Evolutionary conservation across 2,113 vertebrate genomes (phyloP).

Genomic region (Enhydra lutris): DNA sequence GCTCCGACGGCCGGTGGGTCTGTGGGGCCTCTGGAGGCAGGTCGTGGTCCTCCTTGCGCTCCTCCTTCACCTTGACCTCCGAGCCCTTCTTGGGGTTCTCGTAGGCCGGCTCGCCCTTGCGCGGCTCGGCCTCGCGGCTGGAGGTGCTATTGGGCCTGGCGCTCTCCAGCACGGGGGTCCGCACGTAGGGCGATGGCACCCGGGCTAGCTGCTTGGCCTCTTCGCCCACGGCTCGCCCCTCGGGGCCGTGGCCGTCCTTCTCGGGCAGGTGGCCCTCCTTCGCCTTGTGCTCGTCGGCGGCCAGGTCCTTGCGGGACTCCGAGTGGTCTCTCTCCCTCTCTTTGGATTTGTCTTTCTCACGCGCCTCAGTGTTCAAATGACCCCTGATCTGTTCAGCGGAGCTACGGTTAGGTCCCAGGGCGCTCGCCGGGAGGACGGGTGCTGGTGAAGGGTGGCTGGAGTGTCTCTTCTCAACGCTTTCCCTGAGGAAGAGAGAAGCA

Average conservation of each 20-base stretch:
- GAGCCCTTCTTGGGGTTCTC: constrained; percentile 92
- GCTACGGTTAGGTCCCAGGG: constrained; percentile 89
- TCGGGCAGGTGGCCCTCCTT: constrained; percentile 92
- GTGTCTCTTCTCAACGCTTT: constrained; percentile 94
- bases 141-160: constrained; percentile 88
- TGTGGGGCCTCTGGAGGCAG: constrained; percentile 84
- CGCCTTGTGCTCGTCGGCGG: constrained; percentile 92
- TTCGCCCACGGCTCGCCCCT: constrained; percentile 83
- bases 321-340: constrained; percentile 88
- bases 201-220: constrained; percentile 91
- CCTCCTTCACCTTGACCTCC: constrained; percentile 97
- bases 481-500: constrained; percentile 82
- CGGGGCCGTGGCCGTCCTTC: constrained; percentile 89
- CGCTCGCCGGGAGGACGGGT: constrained; percentile 87
- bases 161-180: constrained; percentile 81
- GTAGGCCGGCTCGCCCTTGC: constrained; percentile 88
- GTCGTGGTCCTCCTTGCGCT: constrained; percentile 95
- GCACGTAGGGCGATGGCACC: constrained; percentile 90
- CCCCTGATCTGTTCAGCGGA: constrained; percentile 88
- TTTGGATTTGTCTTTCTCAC: constrained; percentile 95
- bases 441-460: constrained; percentile 92
- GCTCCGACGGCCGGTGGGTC: constrained; percentile 84
- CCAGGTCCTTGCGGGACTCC: constrained; percentile 91
- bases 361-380: constrained; percentile 85
- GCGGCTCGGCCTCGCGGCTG: constrained; percentile 88